Evolutionary conservation across 2,888 invertebrate genomes (phyloP).

Genomic region (Amblyjoppa proteus): DNA sequence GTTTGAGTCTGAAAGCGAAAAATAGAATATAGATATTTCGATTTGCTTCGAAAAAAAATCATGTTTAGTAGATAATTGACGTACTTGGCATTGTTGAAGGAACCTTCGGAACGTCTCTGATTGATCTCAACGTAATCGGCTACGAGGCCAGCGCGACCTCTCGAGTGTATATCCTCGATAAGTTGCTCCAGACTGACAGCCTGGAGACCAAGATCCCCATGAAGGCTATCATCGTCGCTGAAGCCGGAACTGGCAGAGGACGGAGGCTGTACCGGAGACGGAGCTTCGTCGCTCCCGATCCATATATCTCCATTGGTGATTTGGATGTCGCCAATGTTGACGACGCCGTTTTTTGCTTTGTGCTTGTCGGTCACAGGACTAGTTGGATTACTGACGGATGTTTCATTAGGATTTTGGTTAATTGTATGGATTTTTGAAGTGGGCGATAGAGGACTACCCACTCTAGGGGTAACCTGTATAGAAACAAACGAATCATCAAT

Average conservation of each 20-base stretch:
- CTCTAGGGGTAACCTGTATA: slow-evolving; percentile 80
- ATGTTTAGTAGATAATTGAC: slow-evolving; percentile 71
- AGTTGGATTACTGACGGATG: slow-evolving; percentile 79
- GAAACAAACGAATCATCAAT: slow-evolving; percentile 7
- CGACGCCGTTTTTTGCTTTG: slow-evolving; percentile 79
- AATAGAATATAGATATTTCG: slow-evolving; percentile 39
- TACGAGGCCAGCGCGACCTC: slow-evolving; percentile 92
- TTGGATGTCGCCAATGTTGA: slow-evolving; percentile 85
- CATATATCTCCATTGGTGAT: slow-evolving; percentile 85
- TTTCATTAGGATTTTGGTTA: slow-evolving; percentile 77
- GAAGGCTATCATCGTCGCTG: slow-evolving; percentile 95
- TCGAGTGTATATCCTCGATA: slow-evolving; percentile 90
- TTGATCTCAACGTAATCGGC: slow-evolving; percentile 96
- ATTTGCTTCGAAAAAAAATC: not conserved
- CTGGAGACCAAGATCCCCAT: slow-evolving; percentile 88
- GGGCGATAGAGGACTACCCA: slow-evolving; percentile 82
- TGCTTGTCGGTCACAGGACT: slow-evolving; percentile 83
- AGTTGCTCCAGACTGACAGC: slow-evolving; percentile 91
- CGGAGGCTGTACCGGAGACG: slow-evolving; percentile 87
- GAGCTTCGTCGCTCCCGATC: slow-evolving; percentile 86
- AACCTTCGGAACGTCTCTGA: slow-evolving; percentile 93
- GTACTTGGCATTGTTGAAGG: slow-evolving; percentile 95
- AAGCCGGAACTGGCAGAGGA: slow-evolving; percentile 93
- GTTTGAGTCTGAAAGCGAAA: slow-evolving; percentile 86
- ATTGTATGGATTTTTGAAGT: slow-evolving; percentile 75